Evolutionary conservation across 2,797 vertebrate genomes (phyloP).

Genomic region (Ptychobarbus kaznakovi): DNA sequence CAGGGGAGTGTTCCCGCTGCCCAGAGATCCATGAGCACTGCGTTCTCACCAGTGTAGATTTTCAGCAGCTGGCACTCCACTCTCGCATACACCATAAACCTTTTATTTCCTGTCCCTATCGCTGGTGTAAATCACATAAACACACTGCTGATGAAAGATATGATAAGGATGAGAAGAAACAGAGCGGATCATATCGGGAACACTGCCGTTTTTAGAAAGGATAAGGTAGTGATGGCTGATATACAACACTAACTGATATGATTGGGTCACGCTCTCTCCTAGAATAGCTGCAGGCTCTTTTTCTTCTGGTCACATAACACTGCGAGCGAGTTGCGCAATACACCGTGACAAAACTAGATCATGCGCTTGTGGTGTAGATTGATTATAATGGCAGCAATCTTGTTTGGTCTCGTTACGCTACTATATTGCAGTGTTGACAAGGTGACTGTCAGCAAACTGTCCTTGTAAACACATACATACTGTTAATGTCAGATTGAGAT

Average conservation of each 20-base stretch:
- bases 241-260: neutral
- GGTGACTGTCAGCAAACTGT: neutral
- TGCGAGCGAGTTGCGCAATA: neutral
- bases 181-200: neutral
- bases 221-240: neutral
- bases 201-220: neutral
- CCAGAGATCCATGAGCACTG: conserved; percentile 15
- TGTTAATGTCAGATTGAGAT: conserved; percentile 1
- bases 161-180: conserved; percentile 25
- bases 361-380: neutral
- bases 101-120: conserved; percentile 42
- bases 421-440: neutral
- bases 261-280: conserved; percentile 13
- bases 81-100: conserved; percentile 14
- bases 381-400: conserved; percentile 4
- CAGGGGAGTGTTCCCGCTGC: neutral
- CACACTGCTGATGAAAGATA: conserved; percentile 11
- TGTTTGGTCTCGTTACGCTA: neutral
- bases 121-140: conserved; percentile 27
- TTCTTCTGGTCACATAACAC: conserved; percentile 19
- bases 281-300: conserved; percentile 2
- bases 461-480: neutral
- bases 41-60: conserved; percentile 51
- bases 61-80: conserved; percentile 40
- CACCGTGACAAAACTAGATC: neutral